Conservation (phyloP, 2,113 vertebrate species). For the Clinocottus analis region DNA sequence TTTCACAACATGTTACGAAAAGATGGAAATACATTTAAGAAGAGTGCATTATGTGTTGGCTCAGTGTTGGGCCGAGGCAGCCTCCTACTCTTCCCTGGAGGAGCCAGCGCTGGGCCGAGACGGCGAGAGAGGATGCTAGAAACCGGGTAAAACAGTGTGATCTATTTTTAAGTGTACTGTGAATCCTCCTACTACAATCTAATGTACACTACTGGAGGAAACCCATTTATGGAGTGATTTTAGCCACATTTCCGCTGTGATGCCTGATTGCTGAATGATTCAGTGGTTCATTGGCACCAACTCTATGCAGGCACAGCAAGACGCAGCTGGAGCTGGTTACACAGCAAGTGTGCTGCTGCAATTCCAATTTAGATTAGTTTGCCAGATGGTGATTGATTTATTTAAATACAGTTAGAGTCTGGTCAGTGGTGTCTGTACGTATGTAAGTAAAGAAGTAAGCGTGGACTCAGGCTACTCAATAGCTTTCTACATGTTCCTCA, state of each 20-base stretch:
- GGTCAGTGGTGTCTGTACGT: background rate
- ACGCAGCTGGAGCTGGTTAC: background rate
- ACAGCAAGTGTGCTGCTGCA: background rate
- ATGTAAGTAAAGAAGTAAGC: background rate
- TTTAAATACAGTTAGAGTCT: background rate
- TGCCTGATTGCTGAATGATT: constrained; percentile 9
- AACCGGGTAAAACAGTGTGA: constrained; percentile 25
- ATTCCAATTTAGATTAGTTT: background rate
- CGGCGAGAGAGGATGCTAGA: constrained; percentile 20
- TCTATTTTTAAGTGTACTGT: constrained; percentile 44
- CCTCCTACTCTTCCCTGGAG: constrained; percentile 63
- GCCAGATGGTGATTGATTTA: background rate
- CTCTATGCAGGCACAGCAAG: background rate
- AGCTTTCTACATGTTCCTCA: background rate
- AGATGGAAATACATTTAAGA: constrained; percentile 44
- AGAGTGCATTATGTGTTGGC: constrained; percentile 40
- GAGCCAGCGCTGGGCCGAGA: constrained; percentile 44
- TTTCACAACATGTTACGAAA: constrained; percentile 59
- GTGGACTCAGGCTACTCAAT: background rate
- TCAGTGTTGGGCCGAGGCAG: constrained; percentile 38
- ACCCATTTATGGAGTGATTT: constrained; percentile 13
- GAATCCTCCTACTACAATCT: constrained; percentile 16
- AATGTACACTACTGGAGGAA: constrained; percentile 33
- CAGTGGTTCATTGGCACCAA: background rate
- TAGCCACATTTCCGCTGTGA: background rate